These are phyloP conservation scores for Zaprionus camerounensis DNA, from an alignment of 1,140 invertebrate genomes.

Conservation along the genomic window DNA sequence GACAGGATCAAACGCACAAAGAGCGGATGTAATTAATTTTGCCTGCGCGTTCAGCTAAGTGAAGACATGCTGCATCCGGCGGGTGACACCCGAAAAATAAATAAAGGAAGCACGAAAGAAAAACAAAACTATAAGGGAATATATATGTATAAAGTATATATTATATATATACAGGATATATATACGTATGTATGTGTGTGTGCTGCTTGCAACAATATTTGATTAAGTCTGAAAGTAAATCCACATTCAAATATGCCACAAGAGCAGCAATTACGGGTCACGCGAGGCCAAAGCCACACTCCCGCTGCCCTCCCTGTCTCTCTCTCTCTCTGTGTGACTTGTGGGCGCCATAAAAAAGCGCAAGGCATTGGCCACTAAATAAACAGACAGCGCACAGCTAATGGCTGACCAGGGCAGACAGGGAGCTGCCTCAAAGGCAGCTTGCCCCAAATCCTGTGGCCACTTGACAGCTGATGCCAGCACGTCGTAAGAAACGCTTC, in stretches of 20 bases:
- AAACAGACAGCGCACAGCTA: conserved; percentile 63
- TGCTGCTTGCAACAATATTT: conserved; percentile 63
- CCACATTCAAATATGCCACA: conserved; percentile 55
- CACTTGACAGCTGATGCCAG: conserved; percentile 74
- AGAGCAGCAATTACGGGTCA: conserved; percentile 73
- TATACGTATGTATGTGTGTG: conserved; percentile 19
- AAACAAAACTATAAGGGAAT: conserved; percentile 5
- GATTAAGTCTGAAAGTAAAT: conserved; percentile 67
- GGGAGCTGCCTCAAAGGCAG: conserved; percentile 15
- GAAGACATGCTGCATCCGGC: conserved; percentile 64
- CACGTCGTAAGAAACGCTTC: conserved; percentile 71
- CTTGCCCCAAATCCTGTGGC: conserved; percentile 61
- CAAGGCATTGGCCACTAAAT: conserved; percentile 68
- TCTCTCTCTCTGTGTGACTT: not conserved
- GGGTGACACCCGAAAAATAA: conserved; percentile 25
- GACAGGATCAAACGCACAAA: conserved; percentile 60
- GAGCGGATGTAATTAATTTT: conserved; percentile 79
- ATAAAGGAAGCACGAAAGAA: not conserved
- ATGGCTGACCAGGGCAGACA: conserved; percentile 20
- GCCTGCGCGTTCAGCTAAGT: conserved; percentile 28
- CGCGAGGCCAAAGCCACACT: conserved; percentile 33
- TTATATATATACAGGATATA: not conserved
- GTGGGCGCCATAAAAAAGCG: conserved; percentile 58
- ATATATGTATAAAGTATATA: conserved; percentile 5
- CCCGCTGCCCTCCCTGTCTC: not conserved